Evolutionary conservation across 2,797 vertebrate species (phyloP), one percentile per base, ranked within the genome.

Genomic region (Ctenopoma kingsleyae): DNA sequence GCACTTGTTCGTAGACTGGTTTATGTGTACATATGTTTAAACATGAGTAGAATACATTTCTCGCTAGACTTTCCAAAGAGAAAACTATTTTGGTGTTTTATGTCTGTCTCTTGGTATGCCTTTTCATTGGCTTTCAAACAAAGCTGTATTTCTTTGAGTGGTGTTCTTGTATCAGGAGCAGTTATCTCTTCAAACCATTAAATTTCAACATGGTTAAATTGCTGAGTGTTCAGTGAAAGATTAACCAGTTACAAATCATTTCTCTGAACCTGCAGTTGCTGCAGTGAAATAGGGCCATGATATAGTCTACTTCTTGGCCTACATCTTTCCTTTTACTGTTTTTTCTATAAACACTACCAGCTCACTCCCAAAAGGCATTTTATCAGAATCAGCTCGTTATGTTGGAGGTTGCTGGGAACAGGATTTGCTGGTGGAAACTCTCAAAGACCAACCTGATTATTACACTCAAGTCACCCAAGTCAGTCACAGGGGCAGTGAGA

Each of bases 311-410:
- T 67, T 67, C 35, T 58, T 84, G 72, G 68, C 76, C 76, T 69
- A 75, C 65, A 77, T 80, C 43, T 57, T 19, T 77, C 53, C 55
- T 47, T 20, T 44, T 58, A 76, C 71, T 88, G 78, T 85, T 76
- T 81, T 35, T 52, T 56, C 62, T 82, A 20, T 80, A 81, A 90
- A 85, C 81, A 67, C 44, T 54, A 40, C 54, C 67, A 47, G 54
- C 74, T 71, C 41, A 58, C 50, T 44, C 43, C n/a, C 43, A 43
- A 53, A 20, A 70, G 50, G 32, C 55, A 43, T 55, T 58, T 72
- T 47, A 44, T 65, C 47, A 59, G 11, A 75, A 23, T 52, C 30
- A 43, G 48, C 53, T 65, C 66, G 38, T 72, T 44, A 10, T 63
- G 70, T 52, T 68, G 43, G 49, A 46, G 35, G 48, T 80, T 73